A percentile compares a stretch with the other conserved stretches of the same genome.
These are phyloP conservation scores for Limenitis arthemis DNA, from an alignment of 2,888 invertebrate species.

Conservation along the genomic window DNA sequence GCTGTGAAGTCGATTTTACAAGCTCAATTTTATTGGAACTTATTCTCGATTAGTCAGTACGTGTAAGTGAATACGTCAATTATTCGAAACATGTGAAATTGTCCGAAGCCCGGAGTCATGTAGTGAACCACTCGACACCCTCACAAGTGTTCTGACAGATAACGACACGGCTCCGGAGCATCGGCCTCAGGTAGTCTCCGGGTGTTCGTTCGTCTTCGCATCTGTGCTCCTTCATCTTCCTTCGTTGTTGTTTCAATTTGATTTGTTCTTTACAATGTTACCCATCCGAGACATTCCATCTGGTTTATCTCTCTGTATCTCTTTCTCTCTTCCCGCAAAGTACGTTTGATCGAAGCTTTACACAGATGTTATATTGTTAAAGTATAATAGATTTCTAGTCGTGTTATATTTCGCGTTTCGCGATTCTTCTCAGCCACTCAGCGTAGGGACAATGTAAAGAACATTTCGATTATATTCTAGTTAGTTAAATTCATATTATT, in stretches of 20 bases:
- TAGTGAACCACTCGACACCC: no score
- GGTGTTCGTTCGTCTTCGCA: conserved; percentile 5
- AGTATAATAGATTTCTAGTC: conserved; percentile 21
- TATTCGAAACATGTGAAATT: conserved; percentile 33
- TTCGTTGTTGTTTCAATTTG: conserved; percentile 27
- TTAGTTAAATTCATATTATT: conserved; percentile 56
- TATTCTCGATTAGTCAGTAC: conserved; percentile 55
- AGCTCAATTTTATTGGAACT: conserved; percentile 64
- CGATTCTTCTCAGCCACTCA: not conserved
- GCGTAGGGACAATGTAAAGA: conserved; percentile 28
- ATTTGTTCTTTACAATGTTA: conserved; percentile 32
- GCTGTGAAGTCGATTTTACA: conserved; percentile 58
- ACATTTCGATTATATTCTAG: conserved; percentile 45
- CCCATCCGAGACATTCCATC: conserved; percentile 31
- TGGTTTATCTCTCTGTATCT: conserved; percentile 12
- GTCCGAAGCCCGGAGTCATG: not conserved
- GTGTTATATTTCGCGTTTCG: conserved; percentile 13
- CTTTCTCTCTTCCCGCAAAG: conserved; percentile 9
- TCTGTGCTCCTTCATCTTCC: conserved; percentile 17
- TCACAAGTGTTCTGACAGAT: no score
- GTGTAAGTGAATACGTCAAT: conserved; percentile 66
- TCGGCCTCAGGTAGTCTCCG: not conserved
- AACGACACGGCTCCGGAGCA: not conserved
- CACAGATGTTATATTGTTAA: conserved; percentile 21
- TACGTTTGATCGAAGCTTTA: conserved; percentile 20